A percentile compares a stretch with the other conserved stretches of the same genome.
Conservation (phyloP, 2,113 vertebrate species). For the Tretioscincus oriximinensis region DNA sequence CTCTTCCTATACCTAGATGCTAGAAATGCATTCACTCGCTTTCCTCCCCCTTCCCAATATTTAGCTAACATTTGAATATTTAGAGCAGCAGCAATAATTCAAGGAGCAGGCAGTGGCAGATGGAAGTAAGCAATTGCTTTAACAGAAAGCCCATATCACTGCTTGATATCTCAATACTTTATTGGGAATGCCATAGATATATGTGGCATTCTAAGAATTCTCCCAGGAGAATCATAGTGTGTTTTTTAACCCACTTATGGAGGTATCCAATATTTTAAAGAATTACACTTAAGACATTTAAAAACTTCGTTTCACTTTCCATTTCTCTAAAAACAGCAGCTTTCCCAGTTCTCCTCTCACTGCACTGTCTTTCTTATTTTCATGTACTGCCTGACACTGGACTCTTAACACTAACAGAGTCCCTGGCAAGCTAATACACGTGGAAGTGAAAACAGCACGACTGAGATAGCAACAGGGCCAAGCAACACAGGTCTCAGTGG, state of each 20-base stretch:
- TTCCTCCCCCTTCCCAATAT: too few species aligned
- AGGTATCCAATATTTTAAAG: neutral
- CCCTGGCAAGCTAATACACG: slow-evolving; percentile 61
- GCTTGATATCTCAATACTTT: too few species aligned
- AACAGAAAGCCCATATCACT: too few species aligned
- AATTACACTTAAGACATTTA: slow-evolving; percentile 2
- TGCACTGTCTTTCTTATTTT: slow-evolving; percentile 34
- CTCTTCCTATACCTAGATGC: too few species aligned
- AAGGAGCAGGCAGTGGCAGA: too few species aligned
- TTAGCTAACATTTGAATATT: too few species aligned
- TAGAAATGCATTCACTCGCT: too few species aligned
- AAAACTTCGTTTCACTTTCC: slow-evolving; percentile 42
- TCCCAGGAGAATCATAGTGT: neutral
- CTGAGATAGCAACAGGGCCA: slow-evolving; percentile 52
- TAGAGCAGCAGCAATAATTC: too few species aligned
- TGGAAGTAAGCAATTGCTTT: too few species aligned
- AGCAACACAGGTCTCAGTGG: slow-evolving; percentile 42
- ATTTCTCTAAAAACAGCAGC: slow-evolving; percentile 29
- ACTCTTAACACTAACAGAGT: slow-evolving; percentile 62
- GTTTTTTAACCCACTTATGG: too few species aligned
- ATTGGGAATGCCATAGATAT: too few species aligned
- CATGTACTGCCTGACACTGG: slow-evolving; percentile 55
- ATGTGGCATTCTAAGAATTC: too few species aligned
- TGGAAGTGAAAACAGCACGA: slow-evolving; percentile 52
- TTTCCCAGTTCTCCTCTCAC: slow-evolving; percentile 25